Evolutionary conservation across 2,797 vertebrate genomes (phyloP).

Genomic region (Paramormyrops hopkinsi): DNA sequence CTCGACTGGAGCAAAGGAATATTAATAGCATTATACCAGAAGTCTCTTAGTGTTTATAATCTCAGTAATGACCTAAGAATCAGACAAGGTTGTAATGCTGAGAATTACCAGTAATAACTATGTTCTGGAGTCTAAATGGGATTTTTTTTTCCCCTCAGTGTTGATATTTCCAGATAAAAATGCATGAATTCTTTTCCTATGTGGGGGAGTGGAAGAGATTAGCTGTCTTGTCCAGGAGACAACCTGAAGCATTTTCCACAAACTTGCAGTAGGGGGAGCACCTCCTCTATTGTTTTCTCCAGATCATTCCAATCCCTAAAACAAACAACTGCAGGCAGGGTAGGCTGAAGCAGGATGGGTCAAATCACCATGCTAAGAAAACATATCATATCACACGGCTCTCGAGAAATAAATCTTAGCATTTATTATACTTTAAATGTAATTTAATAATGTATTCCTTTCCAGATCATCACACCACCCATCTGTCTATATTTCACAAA

Average conservation of each 20-base stretch:
- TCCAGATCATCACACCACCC: background rate
- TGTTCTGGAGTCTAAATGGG: background rate
- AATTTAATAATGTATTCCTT: background rate
- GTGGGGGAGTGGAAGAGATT: slow-evolving; percentile 28
- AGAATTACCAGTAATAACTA: background rate
- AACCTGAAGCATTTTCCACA: slow-evolving; percentile 64
- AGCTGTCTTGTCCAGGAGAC: slow-evolving; percentile 40
- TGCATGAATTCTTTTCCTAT: slow-evolving; percentile 1
- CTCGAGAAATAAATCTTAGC: background rate
- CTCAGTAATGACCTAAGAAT: slow-evolving; percentile 66
- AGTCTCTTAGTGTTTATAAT: slow-evolving; percentile 68
- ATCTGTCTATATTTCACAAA: background rate
- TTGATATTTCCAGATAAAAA: background rate
- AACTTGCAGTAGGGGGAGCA: slow-evolving; percentile 93
- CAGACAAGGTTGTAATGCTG: background rate
- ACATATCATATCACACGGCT: background rate
- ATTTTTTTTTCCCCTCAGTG: background rate
- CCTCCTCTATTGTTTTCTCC: slow-evolving; percentile 81
- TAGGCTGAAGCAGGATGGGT: background rate
- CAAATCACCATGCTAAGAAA: slow-evolving; percentile 18
- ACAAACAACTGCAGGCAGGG: slow-evolving; percentile 27
- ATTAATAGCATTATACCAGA: slow-evolving; percentile 73
- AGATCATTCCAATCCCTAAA: slow-evolving; percentile 43
- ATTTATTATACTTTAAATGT: background rate
- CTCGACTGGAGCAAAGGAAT: slow-evolving; percentile 67